Conservation (phyloP, 2,113 vertebrate species). For the Hypocryptadius cinnamomeus region DNA sequence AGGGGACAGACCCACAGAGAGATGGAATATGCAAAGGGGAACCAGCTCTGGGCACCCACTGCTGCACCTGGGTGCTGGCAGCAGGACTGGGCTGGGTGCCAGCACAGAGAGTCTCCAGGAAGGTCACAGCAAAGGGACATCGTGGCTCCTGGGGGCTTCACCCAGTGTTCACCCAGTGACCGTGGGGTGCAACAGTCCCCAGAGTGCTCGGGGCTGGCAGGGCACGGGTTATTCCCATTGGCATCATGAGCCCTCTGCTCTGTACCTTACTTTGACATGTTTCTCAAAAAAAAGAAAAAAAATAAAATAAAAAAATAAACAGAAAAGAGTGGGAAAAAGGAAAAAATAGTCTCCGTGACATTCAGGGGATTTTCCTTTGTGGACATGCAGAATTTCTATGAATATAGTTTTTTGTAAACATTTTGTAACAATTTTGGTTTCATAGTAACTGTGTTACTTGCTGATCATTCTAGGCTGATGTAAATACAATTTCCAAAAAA, state of each 20-base stretch:
- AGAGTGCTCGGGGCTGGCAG: neutral
- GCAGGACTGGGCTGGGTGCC: fast-evolving
- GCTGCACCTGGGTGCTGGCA: neutral
- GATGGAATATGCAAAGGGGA: neutral
- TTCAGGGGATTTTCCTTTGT: slow-evolving; percentile 89
- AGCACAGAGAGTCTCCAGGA: neutral
- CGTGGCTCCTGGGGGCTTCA: neutral
- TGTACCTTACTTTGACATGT: neutral
- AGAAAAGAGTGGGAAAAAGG: slow-evolving; percentile 25
- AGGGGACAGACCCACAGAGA: neutral
- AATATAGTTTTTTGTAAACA: slow-evolving; percentile 98
- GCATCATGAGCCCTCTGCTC: neutral
- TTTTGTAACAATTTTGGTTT: slow-evolving; percentile 97
- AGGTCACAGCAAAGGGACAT: neutral
- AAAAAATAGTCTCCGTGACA: slow-evolving; percentile 64
- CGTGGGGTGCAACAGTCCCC: fast-evolving
- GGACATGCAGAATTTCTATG: slow-evolving; percentile 97
- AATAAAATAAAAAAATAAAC: too few species aligned
- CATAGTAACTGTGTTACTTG: slow-evolving; percentile 95
- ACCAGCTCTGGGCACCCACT: neutral
- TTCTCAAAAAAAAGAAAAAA: slow-evolving; percentile 35
- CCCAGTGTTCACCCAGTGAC: neutral
- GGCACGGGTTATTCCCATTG: neutral
- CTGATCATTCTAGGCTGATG: slow-evolving; percentile 83
- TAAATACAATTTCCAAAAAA: slow-evolving; percentile 79